A percentile compares a stretch with the other conserved stretches of the same genome.
phyloP scores from a whole-genome alignment of 2,797 vertebrate species.

The Chaunax sp. region DNA sequence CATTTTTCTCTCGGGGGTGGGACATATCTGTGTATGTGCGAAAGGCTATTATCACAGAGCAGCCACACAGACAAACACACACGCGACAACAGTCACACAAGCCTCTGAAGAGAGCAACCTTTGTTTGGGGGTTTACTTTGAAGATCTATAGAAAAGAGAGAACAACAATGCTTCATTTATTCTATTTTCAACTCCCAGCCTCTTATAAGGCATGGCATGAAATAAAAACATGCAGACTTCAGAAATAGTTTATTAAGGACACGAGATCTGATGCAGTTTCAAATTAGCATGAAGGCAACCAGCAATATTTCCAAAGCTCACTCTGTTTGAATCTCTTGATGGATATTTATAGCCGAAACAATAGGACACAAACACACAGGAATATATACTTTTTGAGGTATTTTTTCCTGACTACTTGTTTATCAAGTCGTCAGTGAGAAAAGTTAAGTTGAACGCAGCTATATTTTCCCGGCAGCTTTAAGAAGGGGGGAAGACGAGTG shows the following conservation, averaged over 20 bases:
- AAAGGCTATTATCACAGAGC: slow-evolving; percentile 79
- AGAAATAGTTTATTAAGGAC: slow-evolving; percentile 80
- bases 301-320: slow-evolving; percentile 76
- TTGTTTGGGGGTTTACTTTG: slow-evolving; percentile 87
- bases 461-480: slow-evolving; percentile 75
- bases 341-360: slow-evolving; percentile 85
- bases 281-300: slow-evolving; percentile 81
- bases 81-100: slow-evolving; percentile 72
- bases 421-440: slow-evolving; percentile 80
- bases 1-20: slow-evolving; percentile 88
- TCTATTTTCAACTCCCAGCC: slow-evolving; percentile 83
- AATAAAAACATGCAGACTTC: slow-evolving; percentile 69
- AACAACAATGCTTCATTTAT: slow-evolving; percentile 87
- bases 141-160: slow-evolving; percentile 84
- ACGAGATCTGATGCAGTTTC: slow-evolving; percentile 77
- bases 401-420: slow-evolving; percentile 76
- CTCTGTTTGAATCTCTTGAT: slow-evolving; percentile 74
- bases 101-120: slow-evolving; percentile 85
- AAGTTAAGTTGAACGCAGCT: slow-evolving; percentile 80
- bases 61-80: slow-evolving; percentile 46
- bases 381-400: slow-evolving; percentile 73
- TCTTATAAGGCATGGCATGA: slow-evolving; percentile 74
- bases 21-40: slow-evolving; percentile 87
- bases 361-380: slow-evolving; percentile 80
- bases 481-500: slow-evolving; percentile 33